Conservation (phyloP, 2,888 invertebrate genomes). For the Anticlea derivata region DNA sequence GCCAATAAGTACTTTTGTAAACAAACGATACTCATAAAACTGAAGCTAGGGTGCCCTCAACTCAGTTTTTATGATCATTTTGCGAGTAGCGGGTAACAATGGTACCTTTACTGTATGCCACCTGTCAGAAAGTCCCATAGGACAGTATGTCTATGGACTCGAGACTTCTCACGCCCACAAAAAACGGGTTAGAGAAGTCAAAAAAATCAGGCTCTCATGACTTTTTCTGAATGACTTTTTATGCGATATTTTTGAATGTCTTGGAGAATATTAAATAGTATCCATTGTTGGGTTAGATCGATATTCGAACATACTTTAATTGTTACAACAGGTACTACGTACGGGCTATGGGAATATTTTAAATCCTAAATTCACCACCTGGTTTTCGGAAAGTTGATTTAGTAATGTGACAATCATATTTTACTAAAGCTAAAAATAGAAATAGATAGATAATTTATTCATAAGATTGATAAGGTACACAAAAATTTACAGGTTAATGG, state of each 20-base stretch:
- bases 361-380: conserved; percentile 2
- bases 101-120: conserved; percentile 43
- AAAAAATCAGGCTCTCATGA: conserved; percentile 47
- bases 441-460: too few species aligned
- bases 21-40: conserved; percentile 27
- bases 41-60: conserved; percentile 16
- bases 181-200: conserved; percentile 66
- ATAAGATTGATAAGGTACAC: too few species aligned
- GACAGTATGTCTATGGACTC: conserved; percentile 9
- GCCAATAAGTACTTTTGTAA: conserved; percentile 26
- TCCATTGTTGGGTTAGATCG: conserved; percentile 14
- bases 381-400: not conserved
- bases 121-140: conserved; percentile 66
- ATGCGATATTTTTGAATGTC: conserved; percentile 36
- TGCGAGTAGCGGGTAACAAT: conserved; percentile 42
- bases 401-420: not conserved
- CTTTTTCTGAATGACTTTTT: conserved; percentile 39
- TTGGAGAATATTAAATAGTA: conserved; percentile 20
- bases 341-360: conserved; percentile 15
- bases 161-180: conserved; percentile 69
- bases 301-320: conserved; percentile 16
- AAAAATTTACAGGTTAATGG: too few species aligned
- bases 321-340: conserved; percentile 13
- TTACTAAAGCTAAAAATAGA: too few species aligned
- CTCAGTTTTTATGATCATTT: conserved; percentile 28